Percentiles rank a stretch among this genome's conserved stretches.
Conservation (phyloP, 2,113 vertebrate species). For the Silurus glanis region DNA sequence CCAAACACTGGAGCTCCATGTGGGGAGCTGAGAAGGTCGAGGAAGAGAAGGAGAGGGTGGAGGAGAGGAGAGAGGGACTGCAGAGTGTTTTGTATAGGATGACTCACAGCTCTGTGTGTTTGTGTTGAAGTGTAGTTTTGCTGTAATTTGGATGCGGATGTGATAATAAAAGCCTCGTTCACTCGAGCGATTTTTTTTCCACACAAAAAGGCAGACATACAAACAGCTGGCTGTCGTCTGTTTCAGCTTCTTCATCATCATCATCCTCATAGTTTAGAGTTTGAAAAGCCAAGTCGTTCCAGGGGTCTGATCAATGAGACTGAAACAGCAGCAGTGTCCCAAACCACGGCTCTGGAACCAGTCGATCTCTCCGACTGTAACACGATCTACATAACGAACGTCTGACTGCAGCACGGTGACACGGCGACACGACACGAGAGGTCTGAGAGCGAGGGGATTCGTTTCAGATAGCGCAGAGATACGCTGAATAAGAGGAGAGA, state of each 20-base stretch:
- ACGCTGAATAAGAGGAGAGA: not conserved
- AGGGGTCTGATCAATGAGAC: not conserved
- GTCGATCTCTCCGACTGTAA: not conserved
- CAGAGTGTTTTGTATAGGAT: not conserved
- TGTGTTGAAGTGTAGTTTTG: not conserved
- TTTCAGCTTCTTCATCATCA: not conserved
- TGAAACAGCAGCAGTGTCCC: not conserved
- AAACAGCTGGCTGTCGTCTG: slow-evolving; percentile 5
- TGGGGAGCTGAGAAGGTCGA: not conserved
- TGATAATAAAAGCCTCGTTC: slow-evolving; percentile 21
- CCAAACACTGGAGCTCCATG: not conserved
- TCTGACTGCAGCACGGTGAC: not conserved
- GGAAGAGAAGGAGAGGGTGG: not conserved
- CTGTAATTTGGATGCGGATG: not conserved
- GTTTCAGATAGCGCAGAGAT: not conserved
- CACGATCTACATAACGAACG: not conserved
- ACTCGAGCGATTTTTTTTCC: not conserved
- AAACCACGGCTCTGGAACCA: not conserved
- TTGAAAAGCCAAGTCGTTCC: not conserved
- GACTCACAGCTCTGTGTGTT: slow-evolving; percentile 12
- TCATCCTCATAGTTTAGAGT: not conserved
- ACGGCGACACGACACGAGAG: not conserved
- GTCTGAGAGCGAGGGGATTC: not conserved
- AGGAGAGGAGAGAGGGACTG: too few relatives aligned
- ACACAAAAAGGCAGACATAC: not conserved